These are phyloP conservation scores for Pyrgus malvae DNA, from an alignment of 2,888 invertebrate species.

Conservation along the genomic window DNA sequence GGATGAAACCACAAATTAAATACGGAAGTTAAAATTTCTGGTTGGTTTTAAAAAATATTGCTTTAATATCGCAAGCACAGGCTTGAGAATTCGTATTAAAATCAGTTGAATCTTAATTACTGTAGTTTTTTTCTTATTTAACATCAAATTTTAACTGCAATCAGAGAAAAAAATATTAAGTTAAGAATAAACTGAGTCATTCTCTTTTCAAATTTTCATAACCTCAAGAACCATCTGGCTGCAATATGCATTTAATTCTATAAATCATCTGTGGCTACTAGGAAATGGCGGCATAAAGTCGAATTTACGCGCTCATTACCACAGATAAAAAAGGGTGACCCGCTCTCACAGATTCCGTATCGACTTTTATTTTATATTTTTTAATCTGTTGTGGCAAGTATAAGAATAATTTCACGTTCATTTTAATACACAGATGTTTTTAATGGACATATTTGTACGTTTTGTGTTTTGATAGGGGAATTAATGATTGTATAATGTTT, in stretches of 20 bases:
- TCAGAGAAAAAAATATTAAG: too few species aligned
- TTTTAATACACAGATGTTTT: conserved; percentile 14
- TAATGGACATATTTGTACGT: conserved; percentile 19
- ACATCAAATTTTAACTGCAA: too few species aligned
- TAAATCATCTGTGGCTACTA: conserved; percentile 53
- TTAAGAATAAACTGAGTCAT: too few species aligned
- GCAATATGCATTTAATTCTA: conserved; percentile 45
- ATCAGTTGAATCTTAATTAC: too few species aligned
- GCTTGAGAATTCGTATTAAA: too few species aligned
- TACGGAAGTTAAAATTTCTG: too few species aligned
- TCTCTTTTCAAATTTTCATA: conserved; percentile 16
- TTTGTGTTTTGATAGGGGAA: conserved; percentile 14
- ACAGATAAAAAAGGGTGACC: conserved; percentile 34
- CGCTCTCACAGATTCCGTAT: conserved; percentile 41
- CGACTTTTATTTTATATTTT: conserved; percentile 8
- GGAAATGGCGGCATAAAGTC: conserved; percentile 52
- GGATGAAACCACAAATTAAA: too few species aligned
- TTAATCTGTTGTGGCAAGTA: conserved; percentile 23
- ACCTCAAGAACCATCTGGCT: conserved; percentile 41
- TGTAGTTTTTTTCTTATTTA: too few species aligned
- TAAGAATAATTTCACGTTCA: conserved; percentile 21
- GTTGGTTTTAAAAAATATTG: too few species aligned
- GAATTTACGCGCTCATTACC: conserved; percentile 48
- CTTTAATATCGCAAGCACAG: too few species aligned
- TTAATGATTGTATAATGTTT: conserved; percentile 12